Evolutionary conservation across 1,140 invertebrate species (phyloP).

Genomic region (Drosophila erecta): DNA sequence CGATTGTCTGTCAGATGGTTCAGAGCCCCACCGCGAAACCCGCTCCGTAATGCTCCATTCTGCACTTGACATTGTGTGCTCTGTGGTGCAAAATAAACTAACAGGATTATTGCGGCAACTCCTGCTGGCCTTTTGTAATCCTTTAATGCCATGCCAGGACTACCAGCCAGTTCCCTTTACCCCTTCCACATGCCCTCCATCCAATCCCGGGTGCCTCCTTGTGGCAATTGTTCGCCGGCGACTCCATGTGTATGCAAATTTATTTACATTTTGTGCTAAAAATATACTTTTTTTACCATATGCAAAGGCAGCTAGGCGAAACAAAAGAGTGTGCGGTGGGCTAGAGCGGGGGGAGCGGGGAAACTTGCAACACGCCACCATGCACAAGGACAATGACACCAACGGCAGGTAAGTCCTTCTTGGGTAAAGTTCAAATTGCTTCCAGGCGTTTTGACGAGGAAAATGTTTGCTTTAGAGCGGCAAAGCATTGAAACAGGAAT

Average conservation of each 20-base stretch:
- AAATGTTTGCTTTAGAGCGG: slow-evolving; percentile 1
- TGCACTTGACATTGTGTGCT: slow-evolving; percentile 70
- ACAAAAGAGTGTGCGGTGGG: slow-evolving; percentile 55
- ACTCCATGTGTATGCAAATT: slow-evolving; percentile 71
- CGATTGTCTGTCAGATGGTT: slow-evolving; percentile 35
- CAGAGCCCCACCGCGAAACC: not conserved
- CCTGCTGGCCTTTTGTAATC: slow-evolving; percentile 64
- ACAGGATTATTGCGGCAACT: slow-evolving; percentile 72
- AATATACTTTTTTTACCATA: slow-evolving; percentile 54
- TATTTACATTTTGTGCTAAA: slow-evolving; percentile 75
- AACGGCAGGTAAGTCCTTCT: slow-evolving; percentile 51
- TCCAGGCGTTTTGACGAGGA: slow-evolving; percentile 19
- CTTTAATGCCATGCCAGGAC: slow-evolving; percentile 56
- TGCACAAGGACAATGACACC: slow-evolving; percentile 74
- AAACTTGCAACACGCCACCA: slow-evolving; percentile 59
- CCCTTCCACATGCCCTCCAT: slow-evolving; percentile 1
- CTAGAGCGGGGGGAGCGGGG: not conserved
- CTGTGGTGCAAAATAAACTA: slow-evolving; percentile 70
- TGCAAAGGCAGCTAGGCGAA: slow-evolving; percentile 29
- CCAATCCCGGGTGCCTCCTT: slow-evolving; percentile 1
- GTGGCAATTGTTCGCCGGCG: slow-evolving; percentile 38
- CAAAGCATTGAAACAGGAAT: slow-evolving; percentile 12
- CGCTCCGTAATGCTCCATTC: slow-evolving; percentile 9
- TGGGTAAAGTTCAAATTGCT: slow-evolving; percentile 34
- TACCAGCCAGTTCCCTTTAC: slow-evolving; percentile 6